These are phyloP conservation scores for Reticulitermes speratus DNA, from an alignment of 1,140 invertebrate genomes.

Conservation along the genomic window DNA sequence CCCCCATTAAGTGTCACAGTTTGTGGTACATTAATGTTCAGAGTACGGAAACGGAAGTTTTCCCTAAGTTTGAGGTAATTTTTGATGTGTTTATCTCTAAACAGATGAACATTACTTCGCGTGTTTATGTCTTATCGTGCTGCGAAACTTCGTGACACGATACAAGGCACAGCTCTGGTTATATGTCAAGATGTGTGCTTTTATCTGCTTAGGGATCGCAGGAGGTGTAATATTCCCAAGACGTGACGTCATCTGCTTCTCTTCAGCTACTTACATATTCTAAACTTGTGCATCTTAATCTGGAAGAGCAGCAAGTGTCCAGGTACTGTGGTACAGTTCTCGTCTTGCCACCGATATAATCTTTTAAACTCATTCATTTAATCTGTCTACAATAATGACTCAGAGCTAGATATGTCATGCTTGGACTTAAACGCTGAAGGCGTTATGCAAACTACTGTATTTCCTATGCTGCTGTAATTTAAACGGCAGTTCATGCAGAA, in stretches of 20 bases:
- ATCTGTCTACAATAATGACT: background rate
- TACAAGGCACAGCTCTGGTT: background rate
- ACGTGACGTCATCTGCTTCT: conserved; percentile 17
- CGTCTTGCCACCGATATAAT: background rate
- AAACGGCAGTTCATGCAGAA: too few relatives aligned
- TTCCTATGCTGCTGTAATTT: too few relatives aligned
- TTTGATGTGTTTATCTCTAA: too few relatives aligned
- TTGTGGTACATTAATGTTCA: too few relatives aligned
- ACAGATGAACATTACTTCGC: too few relatives aligned
- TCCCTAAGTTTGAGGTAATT: too few relatives aligned
- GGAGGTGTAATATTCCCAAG: conserved; percentile 2
- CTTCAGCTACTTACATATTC: conserved; percentile 10
- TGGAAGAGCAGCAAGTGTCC: background rate
- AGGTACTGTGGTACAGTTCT: background rate
- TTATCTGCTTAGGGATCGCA: background rate
- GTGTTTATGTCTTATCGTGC: too few relatives aligned
- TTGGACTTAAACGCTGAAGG: too few relatives aligned
- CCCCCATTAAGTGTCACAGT: too few relatives aligned
- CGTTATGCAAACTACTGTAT: too few relatives aligned
- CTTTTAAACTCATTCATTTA: background rate
- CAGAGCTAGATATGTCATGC: too few relatives aligned
- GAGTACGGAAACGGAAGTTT: too few relatives aligned
- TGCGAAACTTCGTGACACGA: background rate
- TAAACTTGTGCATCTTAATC: conserved; percentile 8
- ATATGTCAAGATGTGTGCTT: background rate